phyloP scores from a whole-genome alignment of 1,140 invertebrate species.

The Amphibalanus amphitrite region DNA sequence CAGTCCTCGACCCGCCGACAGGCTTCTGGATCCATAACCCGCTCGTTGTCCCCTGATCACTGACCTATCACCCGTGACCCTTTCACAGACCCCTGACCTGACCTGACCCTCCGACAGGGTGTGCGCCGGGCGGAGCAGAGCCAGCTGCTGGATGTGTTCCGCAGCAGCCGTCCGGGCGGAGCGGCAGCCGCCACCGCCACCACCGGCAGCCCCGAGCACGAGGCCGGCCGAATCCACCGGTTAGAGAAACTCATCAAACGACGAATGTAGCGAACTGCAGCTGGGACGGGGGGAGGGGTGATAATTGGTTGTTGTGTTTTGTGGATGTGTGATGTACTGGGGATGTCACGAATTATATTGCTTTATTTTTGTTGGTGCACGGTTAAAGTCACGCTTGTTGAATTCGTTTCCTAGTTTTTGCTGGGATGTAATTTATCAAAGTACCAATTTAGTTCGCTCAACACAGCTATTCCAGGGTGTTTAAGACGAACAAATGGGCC shows the following conservation, averaged over 20 bases:
- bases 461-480: too few species aligned
- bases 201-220: not conserved
- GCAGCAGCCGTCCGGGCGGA: not conserved
- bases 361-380: too few species aligned
- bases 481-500: too few species aligned
- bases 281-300: too few species aligned
- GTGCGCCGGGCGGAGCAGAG: not conserved
- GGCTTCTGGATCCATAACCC: not conserved
- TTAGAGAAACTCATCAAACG: not conserved
- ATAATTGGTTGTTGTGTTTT: too few species aligned
- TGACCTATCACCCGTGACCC: not conserved
- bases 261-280: not conserved
- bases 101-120: not conserved
- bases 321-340: too few species aligned
- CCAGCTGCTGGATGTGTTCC: not conserved
- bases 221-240: not conserved
- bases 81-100: not conserved
- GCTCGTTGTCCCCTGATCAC: not conserved
- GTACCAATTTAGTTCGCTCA: too few species aligned
- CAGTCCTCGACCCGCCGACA: not conserved
- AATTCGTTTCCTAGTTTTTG: too few species aligned
- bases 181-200: too few species aligned
- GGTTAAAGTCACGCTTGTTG: too few species aligned
- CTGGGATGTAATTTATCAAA: too few species aligned
- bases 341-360: too few species aligned